A percentile compares a stretch with the other conserved stretches of the same genome.
Conservation (phyloP, 2,113 vertebrate genomes). For the Mirza zaza region DNA sequence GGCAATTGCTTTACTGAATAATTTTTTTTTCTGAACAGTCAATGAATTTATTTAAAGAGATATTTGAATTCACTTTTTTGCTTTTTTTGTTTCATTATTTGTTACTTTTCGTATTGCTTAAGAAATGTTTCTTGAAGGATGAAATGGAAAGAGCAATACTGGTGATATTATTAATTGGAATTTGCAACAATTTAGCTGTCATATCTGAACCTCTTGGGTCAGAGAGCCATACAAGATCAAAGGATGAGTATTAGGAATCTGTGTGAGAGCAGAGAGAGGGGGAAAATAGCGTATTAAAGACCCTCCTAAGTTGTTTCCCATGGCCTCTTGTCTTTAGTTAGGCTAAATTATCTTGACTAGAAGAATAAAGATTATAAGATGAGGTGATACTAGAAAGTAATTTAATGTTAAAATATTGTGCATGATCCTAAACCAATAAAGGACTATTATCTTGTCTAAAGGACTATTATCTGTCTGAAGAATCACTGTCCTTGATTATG, state of each 20-base stretch:
- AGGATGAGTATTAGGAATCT: background rate
- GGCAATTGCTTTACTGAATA: background rate
- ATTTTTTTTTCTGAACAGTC: background rate
- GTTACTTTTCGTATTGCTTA: background rate
- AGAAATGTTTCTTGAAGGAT: background rate
- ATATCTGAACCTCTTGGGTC: background rate
- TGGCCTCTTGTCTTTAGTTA: background rate
- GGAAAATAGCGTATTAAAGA: background rate
- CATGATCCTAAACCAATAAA: background rate
- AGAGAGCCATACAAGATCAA: background rate
- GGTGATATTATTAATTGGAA: background rate
- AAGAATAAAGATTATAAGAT: background rate
- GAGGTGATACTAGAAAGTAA: background rate
- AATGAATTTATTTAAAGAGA: constrained; percentile 27
- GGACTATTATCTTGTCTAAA: background rate
- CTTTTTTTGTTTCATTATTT: background rate
- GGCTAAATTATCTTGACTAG: background rate
- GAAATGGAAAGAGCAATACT: background rate
- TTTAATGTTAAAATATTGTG: background rate
- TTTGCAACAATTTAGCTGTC: background rate
- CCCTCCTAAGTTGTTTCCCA: background rate
- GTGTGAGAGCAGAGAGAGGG: background rate
- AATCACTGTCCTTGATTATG: no score
- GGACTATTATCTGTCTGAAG: background rate
- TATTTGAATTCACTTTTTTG: background rate